Conservation (phyloP, 64 coral and sea anemone species). For the Pocillopora verrucosa region DNA sequence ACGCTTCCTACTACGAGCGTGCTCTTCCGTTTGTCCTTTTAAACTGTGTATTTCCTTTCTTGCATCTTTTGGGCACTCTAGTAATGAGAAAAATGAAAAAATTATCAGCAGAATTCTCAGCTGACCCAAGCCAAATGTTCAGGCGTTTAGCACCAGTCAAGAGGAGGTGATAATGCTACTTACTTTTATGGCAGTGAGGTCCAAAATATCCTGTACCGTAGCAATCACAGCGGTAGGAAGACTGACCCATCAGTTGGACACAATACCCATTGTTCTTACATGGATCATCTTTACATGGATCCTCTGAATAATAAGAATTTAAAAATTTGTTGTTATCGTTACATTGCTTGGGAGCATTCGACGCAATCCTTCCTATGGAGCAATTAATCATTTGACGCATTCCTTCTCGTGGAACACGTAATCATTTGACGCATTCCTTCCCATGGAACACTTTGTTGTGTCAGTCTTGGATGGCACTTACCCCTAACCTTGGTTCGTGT, state of each 20-base stretch:
- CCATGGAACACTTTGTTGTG: no score
- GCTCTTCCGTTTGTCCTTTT: neutral
- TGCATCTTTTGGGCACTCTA: slow-evolving; percentile 25
- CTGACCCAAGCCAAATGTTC: neutral
- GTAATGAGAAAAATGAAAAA: neutral
- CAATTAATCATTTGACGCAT: no score
- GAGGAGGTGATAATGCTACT: slow-evolving; percentile 6
- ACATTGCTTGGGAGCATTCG: no score
- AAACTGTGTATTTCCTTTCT: slow-evolving; percentile 5
- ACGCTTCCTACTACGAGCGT: neutral
- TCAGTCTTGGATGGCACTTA: no score
- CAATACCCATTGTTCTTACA: slow-evolving; percentile 80
- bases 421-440: no score
- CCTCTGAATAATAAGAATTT: neutral
- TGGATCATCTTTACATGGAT: slow-evolving; percentile 70
- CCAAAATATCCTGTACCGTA: slow-evolving; percentile 71
- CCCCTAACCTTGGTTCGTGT: no score
- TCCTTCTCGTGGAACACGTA: no score
- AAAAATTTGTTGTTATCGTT: neutral
- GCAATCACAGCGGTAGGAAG: slow-evolving; percentile 62
- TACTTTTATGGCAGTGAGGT: slow-evolving; percentile 55
- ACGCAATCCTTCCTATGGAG: no score
- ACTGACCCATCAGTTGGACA: slow-evolving; percentile 43
- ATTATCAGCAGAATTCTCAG: neutral
- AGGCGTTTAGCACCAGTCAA: neutral